Conservation (phyloP, 2,113 vertebrate genomes). For the Cyanoderma ruficeps region DNA sequence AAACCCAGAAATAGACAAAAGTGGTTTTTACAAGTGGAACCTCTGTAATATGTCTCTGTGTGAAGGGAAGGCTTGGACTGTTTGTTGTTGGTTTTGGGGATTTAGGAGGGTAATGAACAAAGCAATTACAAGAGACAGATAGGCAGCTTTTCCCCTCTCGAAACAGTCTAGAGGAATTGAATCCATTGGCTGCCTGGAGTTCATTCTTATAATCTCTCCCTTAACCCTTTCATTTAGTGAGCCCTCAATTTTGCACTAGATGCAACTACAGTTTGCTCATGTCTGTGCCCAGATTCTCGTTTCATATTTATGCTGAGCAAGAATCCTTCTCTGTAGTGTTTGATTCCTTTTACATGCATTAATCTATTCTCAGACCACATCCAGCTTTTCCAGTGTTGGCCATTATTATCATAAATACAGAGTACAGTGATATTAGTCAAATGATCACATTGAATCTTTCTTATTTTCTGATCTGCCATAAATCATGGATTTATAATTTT, state of each 20-base stretch:
- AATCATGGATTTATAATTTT: background rate
- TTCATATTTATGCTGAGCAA: background rate
- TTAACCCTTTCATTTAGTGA: constrained; percentile 40
- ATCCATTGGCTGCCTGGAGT: constrained; percentile 28
- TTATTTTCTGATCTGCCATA: background rate
- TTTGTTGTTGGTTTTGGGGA: constrained; percentile 27
- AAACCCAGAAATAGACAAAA: constrained; percentile 9
- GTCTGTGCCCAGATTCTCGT: background rate
- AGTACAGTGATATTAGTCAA: background rate
- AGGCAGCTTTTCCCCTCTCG: constrained; percentile 18
- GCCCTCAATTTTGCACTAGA: background rate
- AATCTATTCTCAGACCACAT: background rate
- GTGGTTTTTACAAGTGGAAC: background rate
- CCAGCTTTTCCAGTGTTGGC: background rate
- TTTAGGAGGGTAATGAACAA: constrained; percentile 48
- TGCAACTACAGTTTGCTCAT: background rate
- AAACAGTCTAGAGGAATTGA: constrained; percentile 36
- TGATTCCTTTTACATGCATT: background rate
- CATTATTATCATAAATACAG: background rate
- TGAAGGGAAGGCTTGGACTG: background rate
- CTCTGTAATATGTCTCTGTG: background rate
- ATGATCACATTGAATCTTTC: background rate
- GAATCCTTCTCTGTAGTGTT: background rate
- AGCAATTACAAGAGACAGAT: constrained; percentile 45
- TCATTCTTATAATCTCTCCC: constrained; percentile 45